Base-by-base conservation (phyloP, 2,113 vertebrate genomes). In the Arenaria interpres region DNA sequence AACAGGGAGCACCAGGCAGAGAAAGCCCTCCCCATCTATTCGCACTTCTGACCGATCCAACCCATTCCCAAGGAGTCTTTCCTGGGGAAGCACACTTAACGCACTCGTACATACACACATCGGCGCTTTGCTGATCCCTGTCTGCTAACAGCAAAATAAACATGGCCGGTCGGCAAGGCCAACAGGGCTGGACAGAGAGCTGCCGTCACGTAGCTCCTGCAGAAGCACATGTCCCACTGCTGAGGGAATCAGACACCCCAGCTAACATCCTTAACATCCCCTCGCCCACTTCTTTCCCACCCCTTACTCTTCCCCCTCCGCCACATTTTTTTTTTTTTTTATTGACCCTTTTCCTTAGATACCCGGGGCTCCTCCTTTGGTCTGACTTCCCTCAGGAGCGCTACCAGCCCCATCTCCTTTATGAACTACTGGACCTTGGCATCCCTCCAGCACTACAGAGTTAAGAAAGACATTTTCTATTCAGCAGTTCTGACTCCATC, bases 381-480 rank as follows among this genome's bases (percentile, higher is more conserved):
- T 53, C 85, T 78, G 75, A 27, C 22, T 75, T 57, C 76, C 27
- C 50, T 68, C 56, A 77, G 8, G 24, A 39, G 20, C 9, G 7
- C 43, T 43, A 75, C 74, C 73, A 60, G 35, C 50, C 62, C 25
- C 15, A 50, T 37, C 75, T 95, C 74, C n/a, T 89, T 91, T 85
- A 91, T 91, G 81, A 41, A 28, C 79, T 87, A 35, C 37, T 71
- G 89, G 90, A 85, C 83, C 54, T 28, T 85, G 94, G 90, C 87
- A 80, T 62, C 57, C 24, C 33, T 95, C 91, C 84, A 87, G 37
- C 37, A 20, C 73, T 93, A 33, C 10, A 28, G 62, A 67, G 35
- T 88, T 88, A 90, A 93, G 88, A 92, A 83, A 87, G 79, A 88
- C 56, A 56, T 97, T 95, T 96, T 88, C 82, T 95, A 32, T 85